Evolutionary conservation across 2,797 vertebrate species (phyloP), one percentile per base, ranked within the genome.

Genomic region (Acanthurus tractus): DNA sequence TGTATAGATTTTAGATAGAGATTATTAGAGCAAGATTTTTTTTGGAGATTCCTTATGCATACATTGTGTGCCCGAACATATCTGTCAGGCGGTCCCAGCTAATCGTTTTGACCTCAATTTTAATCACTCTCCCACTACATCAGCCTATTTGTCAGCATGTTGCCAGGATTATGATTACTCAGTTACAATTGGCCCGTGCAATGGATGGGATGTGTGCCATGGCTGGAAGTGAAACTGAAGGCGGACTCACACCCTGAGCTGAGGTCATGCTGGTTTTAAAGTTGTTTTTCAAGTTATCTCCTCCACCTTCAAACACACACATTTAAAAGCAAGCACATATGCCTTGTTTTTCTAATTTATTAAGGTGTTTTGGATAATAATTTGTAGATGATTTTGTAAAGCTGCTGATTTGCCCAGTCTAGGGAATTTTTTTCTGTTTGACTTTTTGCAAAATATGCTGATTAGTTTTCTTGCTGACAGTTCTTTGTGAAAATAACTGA

Each of bases 261-360:
- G 77, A 90, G 75, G 78, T 88, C 79, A 91, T 79, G 23, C 54
- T 59, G 38, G 55, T 65, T 84, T 22, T 45, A 76, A 74, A 67
- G 38, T 78, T 79, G 56, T 72, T 81, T 79, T 81, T 70, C 9
- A 59, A 12, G 71, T 61, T 40, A 46, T 34, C 67, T 54, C 44
- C 23, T 1, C 14, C 4, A 18, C 10, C 15, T 38, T 50, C 13
- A 23, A 8, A 17, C 54, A 14, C 36, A 7, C 6, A 20, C 22
- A 38, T 15, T 14, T 17, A 20, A 29, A 56, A 6, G 12, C 23
- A 14, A n/a, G 0, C 46, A 46, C 25, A 34, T 34, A 34, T 34
- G 29, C 29, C 29, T 34, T 34, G 29, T 34, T 34, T 34, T 34
- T 34, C 29, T 6, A 6, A 34, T 34, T 34, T 34, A 34, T 34